phyloP scores from a whole-genome alignment of 2,113 vertebrate species.

The Hystrix cristata region DNA sequence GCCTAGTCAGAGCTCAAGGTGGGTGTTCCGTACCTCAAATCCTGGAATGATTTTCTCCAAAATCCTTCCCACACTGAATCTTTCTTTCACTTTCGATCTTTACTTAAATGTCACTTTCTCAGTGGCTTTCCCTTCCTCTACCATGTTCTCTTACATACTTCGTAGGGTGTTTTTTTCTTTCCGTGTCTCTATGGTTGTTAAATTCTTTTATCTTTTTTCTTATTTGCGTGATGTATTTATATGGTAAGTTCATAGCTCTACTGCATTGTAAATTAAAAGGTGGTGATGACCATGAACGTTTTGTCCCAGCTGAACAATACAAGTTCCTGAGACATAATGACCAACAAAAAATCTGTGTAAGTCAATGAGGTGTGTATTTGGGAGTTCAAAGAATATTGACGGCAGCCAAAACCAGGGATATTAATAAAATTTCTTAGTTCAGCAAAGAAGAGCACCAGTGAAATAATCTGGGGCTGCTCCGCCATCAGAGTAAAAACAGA shows the following conservation, averaged over 20 bases:
- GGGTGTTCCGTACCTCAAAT: neutral
- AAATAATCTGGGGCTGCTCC: neutral
- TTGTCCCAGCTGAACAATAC: neutral
- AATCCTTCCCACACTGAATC: neutral
- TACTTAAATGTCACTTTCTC: neutral
- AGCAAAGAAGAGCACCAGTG: neutral
- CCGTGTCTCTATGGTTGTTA: neutral
- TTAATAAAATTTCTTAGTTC: neutral
- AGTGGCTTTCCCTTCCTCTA: neutral
- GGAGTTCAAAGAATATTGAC: neutral
- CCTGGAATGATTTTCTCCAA: neutral
- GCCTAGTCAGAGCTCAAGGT: constrained; percentile 9
- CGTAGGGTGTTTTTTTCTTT: neutral
- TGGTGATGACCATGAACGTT: neutral
- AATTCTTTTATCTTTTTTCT: neutral
- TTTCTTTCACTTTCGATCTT: constrained; percentile 19
- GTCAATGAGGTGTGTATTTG: neutral
- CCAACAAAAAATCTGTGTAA: neutral
- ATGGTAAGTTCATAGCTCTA: neutral
- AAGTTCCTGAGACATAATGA: neutral
- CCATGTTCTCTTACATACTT: neutral
- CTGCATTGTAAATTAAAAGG: neutral
- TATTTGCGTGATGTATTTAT: neutral
- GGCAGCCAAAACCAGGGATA: neutral
- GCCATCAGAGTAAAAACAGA: neutral